Percentiles rank a stretch among this genome's conserved stretches.
Conservation (phyloP, 2,113 vertebrate genomes). For the Naja naja region DNA sequence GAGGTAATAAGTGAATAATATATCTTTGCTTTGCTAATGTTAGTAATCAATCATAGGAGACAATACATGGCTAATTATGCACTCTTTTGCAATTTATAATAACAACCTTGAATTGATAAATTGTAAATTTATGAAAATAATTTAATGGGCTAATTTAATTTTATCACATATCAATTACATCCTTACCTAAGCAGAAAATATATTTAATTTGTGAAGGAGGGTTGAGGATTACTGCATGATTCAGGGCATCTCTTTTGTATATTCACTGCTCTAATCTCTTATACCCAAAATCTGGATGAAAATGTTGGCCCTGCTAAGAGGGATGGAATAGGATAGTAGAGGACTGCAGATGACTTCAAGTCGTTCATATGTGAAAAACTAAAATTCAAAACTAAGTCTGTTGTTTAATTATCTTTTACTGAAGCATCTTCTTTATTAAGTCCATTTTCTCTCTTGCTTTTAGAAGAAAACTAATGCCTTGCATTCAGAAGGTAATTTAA, state of each 20-base stretch:
- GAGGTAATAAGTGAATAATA: neutral
- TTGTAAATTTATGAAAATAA: neutral
- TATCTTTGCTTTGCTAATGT: neutral
- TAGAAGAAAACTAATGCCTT: slow-evolving; percentile 74
- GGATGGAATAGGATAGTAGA: neutral
- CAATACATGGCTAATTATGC: neutral
- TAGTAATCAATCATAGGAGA: neutral
- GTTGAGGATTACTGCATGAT: neutral
- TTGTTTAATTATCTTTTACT: slow-evolving; percentile 1
- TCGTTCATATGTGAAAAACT: neutral
- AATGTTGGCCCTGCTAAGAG: neutral
- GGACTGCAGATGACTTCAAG: neutral
- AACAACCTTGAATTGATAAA: neutral
- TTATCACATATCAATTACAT: neutral
- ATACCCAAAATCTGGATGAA: neutral
- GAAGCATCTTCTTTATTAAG: neutral
- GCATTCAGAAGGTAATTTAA: slow-evolving; percentile 61
- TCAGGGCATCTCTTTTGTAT: neutral
- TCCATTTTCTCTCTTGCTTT: slow-evolving; percentile 35
- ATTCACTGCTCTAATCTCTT: neutral
- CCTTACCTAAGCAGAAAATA: neutral
- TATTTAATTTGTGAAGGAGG: neutral
- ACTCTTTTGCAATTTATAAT: neutral
- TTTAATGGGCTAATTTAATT: neutral
- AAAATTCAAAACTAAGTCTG: neutral